Evolutionary conservation across 2,888 invertebrate species (phyloP).

Genomic region (Schizotus pectinicornis): DNA sequence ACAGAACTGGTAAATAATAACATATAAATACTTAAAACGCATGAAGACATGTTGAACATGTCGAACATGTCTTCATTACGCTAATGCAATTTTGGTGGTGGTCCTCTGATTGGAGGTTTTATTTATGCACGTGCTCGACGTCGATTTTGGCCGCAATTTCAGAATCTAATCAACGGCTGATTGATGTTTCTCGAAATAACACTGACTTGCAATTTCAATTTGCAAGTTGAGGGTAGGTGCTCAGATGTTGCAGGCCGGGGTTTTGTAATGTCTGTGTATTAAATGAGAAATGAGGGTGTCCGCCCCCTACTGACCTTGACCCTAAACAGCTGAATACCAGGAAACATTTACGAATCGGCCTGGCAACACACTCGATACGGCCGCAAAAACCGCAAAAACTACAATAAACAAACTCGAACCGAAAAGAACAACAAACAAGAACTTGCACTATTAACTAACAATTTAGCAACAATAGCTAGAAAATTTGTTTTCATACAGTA

Average conservation of each 20-base stretch:
- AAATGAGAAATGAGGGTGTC: conserved; percentile 36
- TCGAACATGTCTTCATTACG: too few species aligned
- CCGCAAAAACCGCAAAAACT: not conserved
- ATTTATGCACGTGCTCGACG: too few species aligned
- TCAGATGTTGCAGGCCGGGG: not conserved
- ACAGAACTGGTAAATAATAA: too few species aligned
- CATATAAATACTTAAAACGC: too few species aligned
- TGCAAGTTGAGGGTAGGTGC: conserved; percentile 3
- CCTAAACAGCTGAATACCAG: conserved; percentile 43
- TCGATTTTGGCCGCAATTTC: too few species aligned
- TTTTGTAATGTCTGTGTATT: conserved; percentile 11
- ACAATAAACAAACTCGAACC: not conserved
- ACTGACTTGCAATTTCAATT: too few species aligned
- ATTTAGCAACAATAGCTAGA: not conserved
- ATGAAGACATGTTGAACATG: too few species aligned
- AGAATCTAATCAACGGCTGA: too few species aligned
- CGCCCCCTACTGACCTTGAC: conserved; percentile 50
- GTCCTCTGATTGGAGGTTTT: too few species aligned
- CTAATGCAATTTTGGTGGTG: too few species aligned
- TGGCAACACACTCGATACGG: conserved; percentile 31
- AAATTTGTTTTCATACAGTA: too few species aligned
- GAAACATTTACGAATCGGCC: conserved; percentile 30
- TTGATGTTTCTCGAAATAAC: too few species aligned
- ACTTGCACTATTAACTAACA: not conserved
- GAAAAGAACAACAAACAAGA: conserved; percentile 10